phyloP scores from a whole-genome alignment of 2,113 vertebrate species.

The Perca schrenkii region DNA sequence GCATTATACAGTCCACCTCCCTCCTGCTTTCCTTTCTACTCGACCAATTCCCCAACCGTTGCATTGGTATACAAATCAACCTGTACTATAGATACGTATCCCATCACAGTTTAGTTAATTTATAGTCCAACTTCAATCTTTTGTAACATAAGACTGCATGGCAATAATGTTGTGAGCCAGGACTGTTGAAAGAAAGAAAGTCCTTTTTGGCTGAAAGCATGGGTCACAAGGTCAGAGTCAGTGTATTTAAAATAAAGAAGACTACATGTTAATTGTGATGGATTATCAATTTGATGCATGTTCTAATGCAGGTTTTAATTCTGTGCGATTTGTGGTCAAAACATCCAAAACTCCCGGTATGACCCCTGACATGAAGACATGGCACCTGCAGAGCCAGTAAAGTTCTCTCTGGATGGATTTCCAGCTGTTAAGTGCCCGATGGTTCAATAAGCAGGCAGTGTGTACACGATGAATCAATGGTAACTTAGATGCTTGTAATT shows the following conservation, averaged over 20 bases:
- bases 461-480: conserved; percentile 59
- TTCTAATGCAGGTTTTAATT: background rate
- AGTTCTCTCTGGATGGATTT: conserved; percentile 31
- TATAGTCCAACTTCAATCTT: background rate
- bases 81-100: background rate
- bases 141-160: background rate
- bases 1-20: background rate
- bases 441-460: conserved; percentile 72
- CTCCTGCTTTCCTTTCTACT: background rate
- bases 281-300: background rate
- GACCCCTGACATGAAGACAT: conserved; percentile 18
- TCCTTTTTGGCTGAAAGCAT: background rate
- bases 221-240: background rate
- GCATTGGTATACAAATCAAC: background rate
- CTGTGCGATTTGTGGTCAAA: background rate
- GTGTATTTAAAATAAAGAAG: background rate
- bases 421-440: conserved; percentile 55
- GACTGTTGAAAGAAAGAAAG: background rate
- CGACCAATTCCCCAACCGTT: background rate
- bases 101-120: background rate
- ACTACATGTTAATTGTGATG: background rate
- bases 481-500: conserved; percentile 45
- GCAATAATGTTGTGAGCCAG: background rate
- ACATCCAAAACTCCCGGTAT: background rate
- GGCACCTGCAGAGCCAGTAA: conserved; percentile 35